Evolutionary conservation across 2,888 invertebrate species (phyloP), one percentile per base, ranked within the genome.

Genomic region (Rhagium mordax): DNA sequence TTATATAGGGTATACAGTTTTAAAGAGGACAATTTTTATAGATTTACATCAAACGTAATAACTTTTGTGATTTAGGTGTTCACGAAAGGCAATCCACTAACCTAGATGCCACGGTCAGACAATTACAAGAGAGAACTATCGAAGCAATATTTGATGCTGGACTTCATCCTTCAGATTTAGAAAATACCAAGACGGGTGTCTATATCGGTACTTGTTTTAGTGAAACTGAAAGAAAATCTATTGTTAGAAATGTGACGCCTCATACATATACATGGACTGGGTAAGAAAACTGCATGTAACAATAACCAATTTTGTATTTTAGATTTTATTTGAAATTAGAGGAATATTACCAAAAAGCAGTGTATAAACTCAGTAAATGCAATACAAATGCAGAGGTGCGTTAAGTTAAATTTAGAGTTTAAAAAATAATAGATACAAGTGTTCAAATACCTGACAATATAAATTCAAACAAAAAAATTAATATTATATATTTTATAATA

Each of bases 201-300:
- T 96, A 94, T 86, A 91, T 95, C 20, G 96, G 95, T 0, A 91
- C 92, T 49, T 94, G 94, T 84, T 93, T 92, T 83, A 94, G 94
- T 0, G 96, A 96, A 83, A 92, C 94, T 0, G 94, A 94, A 83
- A 78, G 68, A 16, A 1, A 5, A n/a, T 13, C 13, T 10, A 21
- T 21, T n/a, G 2, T 21, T 0, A 20, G 2, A 0, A 20, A 53
- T 4, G 1, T 24, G 21, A 13, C 16, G 5, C 72, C 65, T 8
- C 59, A 75, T 6, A 41, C 60, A 5, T 77, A 41, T 64, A 72
- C 78, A 2, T 13, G 77, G 18, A 77, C 72, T 49, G 77, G 76
- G 78, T 77, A 72, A 69, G 65, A n/a, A 47, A 51, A 15, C 6
- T 24, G 24, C 3, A 24, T 24, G n/a, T n/a, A n/a, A n/a, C n/a